Evolutionary conservation across 2,797 vertebrate species (phyloP), one percentile per base, ranked within the genome.

Genomic region (Lerista edwardsae): DNA sequence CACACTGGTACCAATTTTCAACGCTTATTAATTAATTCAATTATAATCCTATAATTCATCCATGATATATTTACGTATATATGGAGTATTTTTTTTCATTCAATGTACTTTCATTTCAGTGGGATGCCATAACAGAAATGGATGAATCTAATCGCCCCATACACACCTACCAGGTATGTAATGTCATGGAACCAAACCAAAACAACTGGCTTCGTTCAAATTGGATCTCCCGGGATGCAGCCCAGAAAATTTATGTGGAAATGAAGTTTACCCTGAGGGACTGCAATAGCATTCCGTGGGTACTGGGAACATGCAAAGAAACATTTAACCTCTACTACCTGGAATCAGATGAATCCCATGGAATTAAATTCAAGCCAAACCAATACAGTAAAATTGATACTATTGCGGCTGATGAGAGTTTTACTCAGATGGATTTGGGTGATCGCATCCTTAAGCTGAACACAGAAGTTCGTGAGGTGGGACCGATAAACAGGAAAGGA

Each of bases 141-240:
- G 98, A 99, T 79, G 98, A 99, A 88, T 98, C 98, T 92, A 99
- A 98, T 91, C 96, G 96, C 41, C 98, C 98, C 91, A 98, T 99
- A 88, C 98, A 98, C 73, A 99, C 98, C 0, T 99, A 98, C 93
- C 98, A 99, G 94, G 98, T 99, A 36, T 99, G 98, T 94, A 98
- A 98, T 0, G 98, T 99, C 89, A 99, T 99, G 98, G 98, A 99
- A 85, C 97, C 98, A 78, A 99, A 98, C 94, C 98, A 99, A 91
- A 99, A 99, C 96, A 99, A 99, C 95, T 99, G 98, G 98, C 97
- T 99, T 83, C 97, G 97, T 25, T 98, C 98, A 84, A 98, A 97
- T 94, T 99, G 98, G 98, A 97, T 99, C 87, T 97, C 97, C 39
- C 97, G 98, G 11, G 97, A 99, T 57, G 98, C 97, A 0, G 98